Percentiles rank a stretch among this genome's conserved stretches.
Evolutionary conservation across 2,888 invertebrate genomes (phyloP).

Genomic region (Elaeidobius kamerunicus): DNA sequence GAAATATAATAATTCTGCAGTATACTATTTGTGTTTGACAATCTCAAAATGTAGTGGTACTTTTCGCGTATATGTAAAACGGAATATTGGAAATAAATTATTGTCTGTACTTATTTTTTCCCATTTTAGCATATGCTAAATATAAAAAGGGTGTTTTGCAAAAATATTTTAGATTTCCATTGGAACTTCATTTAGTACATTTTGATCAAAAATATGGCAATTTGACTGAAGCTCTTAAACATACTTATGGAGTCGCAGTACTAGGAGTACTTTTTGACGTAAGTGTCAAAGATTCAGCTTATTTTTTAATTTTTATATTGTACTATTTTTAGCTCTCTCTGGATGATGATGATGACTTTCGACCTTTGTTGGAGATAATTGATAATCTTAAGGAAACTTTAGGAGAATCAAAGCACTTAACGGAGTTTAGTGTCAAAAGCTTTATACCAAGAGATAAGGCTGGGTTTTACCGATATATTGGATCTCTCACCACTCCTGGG

Average conservation of each 20-base stretch:
- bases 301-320: slow-evolving; percentile 3
- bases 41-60: too few relatives aligned
- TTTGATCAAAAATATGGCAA: slow-evolving; percentile 53
- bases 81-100: too few relatives aligned
- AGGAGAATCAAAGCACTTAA: slow-evolving; percentile 31
- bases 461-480: slow-evolving; percentile 57
- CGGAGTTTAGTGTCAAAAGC: slow-evolving; percentile 45
- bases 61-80: too few relatives aligned
- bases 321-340: slow-evolving; percentile 43
- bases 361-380: slow-evolving; percentile 42
- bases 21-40: too few relatives aligned
- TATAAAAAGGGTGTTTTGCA: too few relatives aligned
- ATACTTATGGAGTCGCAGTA: slow-evolving; percentile 61
- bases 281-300: slow-evolving; percentile 31
- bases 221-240: slow-evolving; percentile 52
- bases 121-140: too few relatives aligned
- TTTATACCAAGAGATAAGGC: slow-evolving; percentile 56
- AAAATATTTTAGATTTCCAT: slow-evolving; percentile 53
- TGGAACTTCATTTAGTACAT: slow-evolving; percentile 68
- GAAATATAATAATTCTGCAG: too few relatives aligned
- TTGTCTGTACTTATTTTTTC: too few relatives aligned
- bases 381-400: slow-evolving; percentile 37
- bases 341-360: slow-evolving; percentile 45
- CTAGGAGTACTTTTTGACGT: slow-evolving; percentile 63
- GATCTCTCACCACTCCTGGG: slow-evolving; percentile 72